Evolutionary conservation across 2,113 vertebrate genomes (phyloP).

Genomic region (Balaeniceps rex): DNA sequence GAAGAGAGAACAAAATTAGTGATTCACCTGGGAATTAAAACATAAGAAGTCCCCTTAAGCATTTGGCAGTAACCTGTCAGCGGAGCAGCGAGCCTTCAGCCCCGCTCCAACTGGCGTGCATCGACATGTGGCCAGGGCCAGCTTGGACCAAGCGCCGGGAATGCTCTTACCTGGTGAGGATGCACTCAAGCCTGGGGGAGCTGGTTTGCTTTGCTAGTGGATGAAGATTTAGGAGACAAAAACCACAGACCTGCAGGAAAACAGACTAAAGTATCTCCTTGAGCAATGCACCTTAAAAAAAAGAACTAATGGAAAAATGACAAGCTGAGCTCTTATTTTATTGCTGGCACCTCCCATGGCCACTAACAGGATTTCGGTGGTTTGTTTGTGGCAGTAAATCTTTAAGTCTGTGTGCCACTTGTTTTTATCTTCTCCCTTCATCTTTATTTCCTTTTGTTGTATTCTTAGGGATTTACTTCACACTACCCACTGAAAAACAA

Average conservation of each 20-base stretch:
- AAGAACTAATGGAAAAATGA: background rate
- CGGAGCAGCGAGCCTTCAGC: background rate
- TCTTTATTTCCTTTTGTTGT: background rate
- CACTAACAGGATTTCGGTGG: background rate
- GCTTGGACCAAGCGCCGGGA: fast-evolving
- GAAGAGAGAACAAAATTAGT: background rate
- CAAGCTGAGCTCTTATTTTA: background rate
- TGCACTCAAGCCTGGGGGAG: fast-evolving
- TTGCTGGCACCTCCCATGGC: background rate
- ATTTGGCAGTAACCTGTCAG: background rate
- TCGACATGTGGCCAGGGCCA: background rate
- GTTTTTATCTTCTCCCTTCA: background rate
- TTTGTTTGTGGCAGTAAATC: background rate
- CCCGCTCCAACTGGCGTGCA: fast-evolving
- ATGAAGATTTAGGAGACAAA: background rate
- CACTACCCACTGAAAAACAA: background rate
- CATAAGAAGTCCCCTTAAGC: background rate
- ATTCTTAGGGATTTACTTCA: background rate
- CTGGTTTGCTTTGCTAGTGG: background rate
- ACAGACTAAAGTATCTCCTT: background rate
- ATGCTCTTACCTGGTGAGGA: background rate
- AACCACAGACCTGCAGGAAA: background rate
- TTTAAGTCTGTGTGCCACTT: background rate
- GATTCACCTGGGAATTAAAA: background rate
- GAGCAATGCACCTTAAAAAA: background rate